A percentile compares a stretch with the other conserved stretches of the same genome.
Conservation (phyloP, 2,113 vertebrate genomes). For the Calyptomena viridis region DNA sequence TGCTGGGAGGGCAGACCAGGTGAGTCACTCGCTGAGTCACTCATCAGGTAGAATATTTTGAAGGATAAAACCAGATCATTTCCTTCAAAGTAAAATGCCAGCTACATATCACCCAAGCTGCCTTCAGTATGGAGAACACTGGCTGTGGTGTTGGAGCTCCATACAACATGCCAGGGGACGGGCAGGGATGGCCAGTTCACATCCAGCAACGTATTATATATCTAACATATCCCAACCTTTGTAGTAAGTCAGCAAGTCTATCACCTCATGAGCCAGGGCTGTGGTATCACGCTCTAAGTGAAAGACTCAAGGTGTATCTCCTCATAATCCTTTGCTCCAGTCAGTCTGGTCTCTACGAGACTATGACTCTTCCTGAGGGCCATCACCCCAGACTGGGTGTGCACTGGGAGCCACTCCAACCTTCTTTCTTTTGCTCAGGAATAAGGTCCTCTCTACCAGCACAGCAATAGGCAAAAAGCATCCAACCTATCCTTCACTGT, state of each 20-base stretch:
- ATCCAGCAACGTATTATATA: background rate
- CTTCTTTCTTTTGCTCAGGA: background rate
- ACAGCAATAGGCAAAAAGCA: background rate
- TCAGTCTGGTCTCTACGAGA: background rate
- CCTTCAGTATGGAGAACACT: background rate
- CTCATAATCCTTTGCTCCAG: background rate
- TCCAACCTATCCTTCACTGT: background rate
- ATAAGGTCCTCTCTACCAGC: background rate
- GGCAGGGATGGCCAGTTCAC: background rate
- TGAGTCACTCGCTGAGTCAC: slow-evolving; percentile 1
- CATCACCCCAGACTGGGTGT: rapidly evolving
- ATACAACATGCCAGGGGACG: background rate
- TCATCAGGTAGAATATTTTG: background rate
- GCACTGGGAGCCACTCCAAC: background rate
- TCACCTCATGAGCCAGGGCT: background rate
- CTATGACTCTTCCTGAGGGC: background rate
- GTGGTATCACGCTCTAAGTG: background rate
- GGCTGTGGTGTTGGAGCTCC: background rate
- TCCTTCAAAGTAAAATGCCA: background rate
- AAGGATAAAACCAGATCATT: background rate
- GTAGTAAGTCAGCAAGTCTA: background rate
- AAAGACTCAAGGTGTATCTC: background rate
- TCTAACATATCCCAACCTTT: background rate
- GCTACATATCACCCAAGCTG: rapidly evolving
- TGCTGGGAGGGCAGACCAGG: background rate